Evolutionary conservation across 2,797 vertebrate species (phyloP).

Genomic region (Mus caroli): DNA sequence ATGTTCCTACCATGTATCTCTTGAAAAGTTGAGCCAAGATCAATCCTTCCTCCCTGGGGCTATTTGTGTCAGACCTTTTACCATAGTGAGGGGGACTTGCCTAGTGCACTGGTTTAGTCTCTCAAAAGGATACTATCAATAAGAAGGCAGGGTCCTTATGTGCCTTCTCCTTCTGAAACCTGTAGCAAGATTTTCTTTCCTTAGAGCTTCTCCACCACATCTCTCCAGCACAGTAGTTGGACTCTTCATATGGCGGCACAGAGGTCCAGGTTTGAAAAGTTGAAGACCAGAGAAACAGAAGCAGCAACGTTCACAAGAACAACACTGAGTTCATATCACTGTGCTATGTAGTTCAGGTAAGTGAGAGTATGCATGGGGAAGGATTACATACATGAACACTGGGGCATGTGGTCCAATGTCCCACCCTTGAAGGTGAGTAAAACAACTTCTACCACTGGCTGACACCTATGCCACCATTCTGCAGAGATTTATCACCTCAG

Average conservation of each 20-base stretch:
- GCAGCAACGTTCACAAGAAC: background rate
- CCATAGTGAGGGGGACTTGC: background rate
- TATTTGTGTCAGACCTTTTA: background rate
- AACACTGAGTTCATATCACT: background rate
- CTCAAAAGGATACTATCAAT: background rate
- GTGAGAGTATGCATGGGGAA: rapidly evolving
- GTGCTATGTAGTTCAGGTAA: background rate
- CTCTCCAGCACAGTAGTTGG: background rate
- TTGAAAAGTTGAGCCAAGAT: background rate
- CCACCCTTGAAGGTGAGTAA: background rate
- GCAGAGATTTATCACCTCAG: background rate
- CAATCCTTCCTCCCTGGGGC: background rate
- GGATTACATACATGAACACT: too few species aligned
- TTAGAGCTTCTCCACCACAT: rapidly evolving
- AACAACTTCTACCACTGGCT: too few species aligned
- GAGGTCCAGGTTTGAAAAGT: background rate
- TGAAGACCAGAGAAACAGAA: background rate
- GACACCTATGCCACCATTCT: background rate
- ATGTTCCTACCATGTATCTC: background rate
- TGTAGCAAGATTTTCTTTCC: background rate
- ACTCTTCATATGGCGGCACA: background rate
- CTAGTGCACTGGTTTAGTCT: background rate
- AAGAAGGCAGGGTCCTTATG: background rate
- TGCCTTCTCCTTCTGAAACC: background rate
- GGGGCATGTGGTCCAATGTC: background rate